Evolutionary conservation across 2,888 invertebrate species (phyloP).

Genomic region (Caenorhabditis parvicauda): DNA sequence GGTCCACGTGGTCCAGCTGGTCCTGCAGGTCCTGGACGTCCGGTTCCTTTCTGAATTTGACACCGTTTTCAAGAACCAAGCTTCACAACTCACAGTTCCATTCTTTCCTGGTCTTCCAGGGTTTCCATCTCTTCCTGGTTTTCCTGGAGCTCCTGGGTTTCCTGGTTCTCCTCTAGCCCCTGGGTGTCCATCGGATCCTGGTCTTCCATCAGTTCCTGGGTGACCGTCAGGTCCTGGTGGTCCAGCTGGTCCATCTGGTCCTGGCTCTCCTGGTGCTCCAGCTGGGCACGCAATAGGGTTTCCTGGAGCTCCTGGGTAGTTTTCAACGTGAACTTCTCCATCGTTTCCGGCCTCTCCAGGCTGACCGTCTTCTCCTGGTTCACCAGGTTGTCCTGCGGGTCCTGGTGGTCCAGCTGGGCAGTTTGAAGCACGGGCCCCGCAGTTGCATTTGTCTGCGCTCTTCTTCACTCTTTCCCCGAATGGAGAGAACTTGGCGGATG

Average conservation of each 20-base stretch:
- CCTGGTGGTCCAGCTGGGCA: slow-evolving; percentile 24
- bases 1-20: slow-evolving; percentile 19
- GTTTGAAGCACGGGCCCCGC: slow-evolving; percentile 17
- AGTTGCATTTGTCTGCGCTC: slow-evolving; percentile 9
- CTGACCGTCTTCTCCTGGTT: slow-evolving; percentile 12
- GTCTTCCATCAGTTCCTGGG: slow-evolving; percentile 20
- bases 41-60: no score
- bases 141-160: slow-evolving; percentile 19
- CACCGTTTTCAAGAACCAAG: no score
- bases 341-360: slow-evolving; percentile 13
- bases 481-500: slow-evolving; percentile 13
- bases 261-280: slow-evolving; percentile 21
- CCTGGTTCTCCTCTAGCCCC: slow-evolving; percentile 22
- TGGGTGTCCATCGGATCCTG: slow-evolving; percentile 29
- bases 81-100: slow-evolving; percentile 14
- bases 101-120: slow-evolving; percentile 27
- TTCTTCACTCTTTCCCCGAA: slow-evolving; percentile 9
- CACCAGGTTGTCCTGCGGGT: slow-evolving; percentile 23
- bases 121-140: slow-evolving; percentile 24
- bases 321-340: slow-evolving; percentile 10
- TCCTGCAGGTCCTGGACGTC: slow-evolving; percentile 20
- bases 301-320: background rate
- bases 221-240: slow-evolving; percentile 18
- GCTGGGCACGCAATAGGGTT: slow-evolving; percentile 14
- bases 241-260: slow-evolving; percentile 21